Evolutionary conservation across 2,797 vertebrate species (phyloP).

Genomic region (Adelosebastes latens): DNA sequence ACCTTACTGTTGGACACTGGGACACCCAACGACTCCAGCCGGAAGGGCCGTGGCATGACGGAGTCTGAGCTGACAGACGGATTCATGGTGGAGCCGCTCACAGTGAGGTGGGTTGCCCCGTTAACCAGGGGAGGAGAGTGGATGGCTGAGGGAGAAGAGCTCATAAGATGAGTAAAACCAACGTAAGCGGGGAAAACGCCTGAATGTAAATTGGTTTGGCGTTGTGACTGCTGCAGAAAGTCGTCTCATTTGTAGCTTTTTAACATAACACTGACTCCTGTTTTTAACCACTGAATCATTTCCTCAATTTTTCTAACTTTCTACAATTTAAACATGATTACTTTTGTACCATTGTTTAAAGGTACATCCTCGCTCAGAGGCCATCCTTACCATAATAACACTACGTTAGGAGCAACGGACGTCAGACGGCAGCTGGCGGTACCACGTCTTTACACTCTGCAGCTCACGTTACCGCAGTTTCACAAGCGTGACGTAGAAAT

Average conservation of each 20-base stretch:
- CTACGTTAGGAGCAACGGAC: too few relatives aligned
- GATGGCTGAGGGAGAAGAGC: conserved; percentile 63
- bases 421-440: too few relatives aligned
- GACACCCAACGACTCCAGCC: conserved; percentile 85
- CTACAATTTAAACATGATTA: neutral
- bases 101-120: conserved; percentile 56
- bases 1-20: conserved; percentile 71
- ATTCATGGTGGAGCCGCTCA: conserved; percentile 58
- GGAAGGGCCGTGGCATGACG: conserved; percentile 87
- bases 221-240: neutral
- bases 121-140: conserved; percentile 68
- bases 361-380: neutral
- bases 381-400: too few relatives aligned
- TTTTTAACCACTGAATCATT: neutral
- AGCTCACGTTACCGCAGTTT: too few relatives aligned
- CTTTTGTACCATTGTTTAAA: neutral
- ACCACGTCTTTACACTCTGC: too few relatives aligned
- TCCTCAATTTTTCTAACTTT: neutral
- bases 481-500: too few relatives aligned
- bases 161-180: conserved; percentile 1
- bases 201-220: neutral
- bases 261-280: neutral
- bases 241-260: neutral
- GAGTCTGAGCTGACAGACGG: conserved; percentile 64
- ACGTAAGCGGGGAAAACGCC: neutral